phyloP scores from a whole-genome alignment of 2,888 invertebrate species.

The Physocephala rufipes region DNA sequence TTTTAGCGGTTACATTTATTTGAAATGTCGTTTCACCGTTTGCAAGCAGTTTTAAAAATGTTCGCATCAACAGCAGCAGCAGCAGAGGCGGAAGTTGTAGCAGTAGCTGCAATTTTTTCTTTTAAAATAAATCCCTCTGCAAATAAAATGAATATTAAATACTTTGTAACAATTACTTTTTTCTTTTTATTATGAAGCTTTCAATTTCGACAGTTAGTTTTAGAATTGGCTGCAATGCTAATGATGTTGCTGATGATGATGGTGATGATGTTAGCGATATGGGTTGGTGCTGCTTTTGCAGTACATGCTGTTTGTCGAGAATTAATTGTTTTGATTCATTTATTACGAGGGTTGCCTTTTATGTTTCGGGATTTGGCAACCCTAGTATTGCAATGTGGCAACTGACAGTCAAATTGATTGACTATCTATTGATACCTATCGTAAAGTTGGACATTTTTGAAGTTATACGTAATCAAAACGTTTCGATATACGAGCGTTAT shows the following conservation, averaged over 20 bases:
- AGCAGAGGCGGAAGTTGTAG: constrained; percentile 27
- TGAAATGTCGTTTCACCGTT: constrained; percentile 23
- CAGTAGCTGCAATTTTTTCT: not conserved
- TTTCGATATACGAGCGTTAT: too few relatives aligned
- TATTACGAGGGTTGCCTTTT: too few relatives aligned
- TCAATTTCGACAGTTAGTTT: not conserved
- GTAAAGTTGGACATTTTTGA: too few relatives aligned
- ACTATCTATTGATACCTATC: too few relatives aligned
- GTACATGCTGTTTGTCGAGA: too few relatives aligned
- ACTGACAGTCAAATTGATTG: too few relatives aligned
- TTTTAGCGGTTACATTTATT: not conserved
- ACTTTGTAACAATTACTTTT: not conserved
- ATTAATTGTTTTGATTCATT: too few relatives aligned
- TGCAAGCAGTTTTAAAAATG: constrained; percentile 27
- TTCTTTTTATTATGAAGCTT: not conserved
- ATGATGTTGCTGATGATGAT: not conserved
- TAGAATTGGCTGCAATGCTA: not conserved
- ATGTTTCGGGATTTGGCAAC: too few relatives aligned
- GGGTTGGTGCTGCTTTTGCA: too few relatives aligned
- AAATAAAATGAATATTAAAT: constrained; percentile 22
- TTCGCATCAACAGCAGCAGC: constrained; percentile 25
- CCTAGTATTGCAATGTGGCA: too few relatives aligned
- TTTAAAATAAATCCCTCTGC: constrained; percentile 13
- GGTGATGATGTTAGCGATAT: too few relatives aligned
- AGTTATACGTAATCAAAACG: too few relatives aligned